Base-by-base conservation (phyloP, 2,888 invertebrate species). In the Anthrax anthrax region DNA sequence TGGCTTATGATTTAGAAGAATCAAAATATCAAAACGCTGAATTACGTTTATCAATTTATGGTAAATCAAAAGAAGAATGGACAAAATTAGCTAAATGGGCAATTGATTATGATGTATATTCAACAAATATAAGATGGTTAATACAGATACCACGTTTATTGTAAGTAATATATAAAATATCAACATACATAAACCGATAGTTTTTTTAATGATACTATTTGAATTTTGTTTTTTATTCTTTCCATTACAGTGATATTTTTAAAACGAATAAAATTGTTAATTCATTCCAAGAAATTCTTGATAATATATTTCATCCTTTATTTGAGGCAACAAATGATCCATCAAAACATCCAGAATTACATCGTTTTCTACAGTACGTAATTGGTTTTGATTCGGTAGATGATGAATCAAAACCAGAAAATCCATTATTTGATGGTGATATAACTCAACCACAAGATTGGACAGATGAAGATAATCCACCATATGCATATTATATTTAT, bases 1-100 rank as follows among this genome's bases (percentile, higher is more conserved):
- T 98, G 2, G 83, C 91, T 46, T 81, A 80, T 47, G 97, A 98
- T 69, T 72, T 98, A 46, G 96, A 98, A 63, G 98, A 99, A 71
- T 92, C 92, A 57, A 98, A 98, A 68, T 99, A 98, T 70, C 98
- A 98, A 70, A 97, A 97, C 71, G 87, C 91, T 0, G 98, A 98
- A 65, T 73, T 91, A 3, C 78, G 97, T 40, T 74, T 99, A 47
- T 97, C 97, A 3, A 92, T 99, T 61, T 98, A 98, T 70, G 98
- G 98, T 43, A 87, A 94, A 65, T 85, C 76, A 49, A 73, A 78
- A 2, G 81, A 85, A 58, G 98, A 98, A 70, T 98, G 98, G 98
- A 88, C 90, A 63, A 92, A 90, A 64, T 71, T 98, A 54, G 97
- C 98, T 45, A 81, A 83, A 60, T 98, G 98, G 98, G 97, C 96